These are phyloP conservation scores for Euwallacea similis DNA, from an alignment of 1,140 invertebrate genomes.

Conservation along the genomic window DNA sequence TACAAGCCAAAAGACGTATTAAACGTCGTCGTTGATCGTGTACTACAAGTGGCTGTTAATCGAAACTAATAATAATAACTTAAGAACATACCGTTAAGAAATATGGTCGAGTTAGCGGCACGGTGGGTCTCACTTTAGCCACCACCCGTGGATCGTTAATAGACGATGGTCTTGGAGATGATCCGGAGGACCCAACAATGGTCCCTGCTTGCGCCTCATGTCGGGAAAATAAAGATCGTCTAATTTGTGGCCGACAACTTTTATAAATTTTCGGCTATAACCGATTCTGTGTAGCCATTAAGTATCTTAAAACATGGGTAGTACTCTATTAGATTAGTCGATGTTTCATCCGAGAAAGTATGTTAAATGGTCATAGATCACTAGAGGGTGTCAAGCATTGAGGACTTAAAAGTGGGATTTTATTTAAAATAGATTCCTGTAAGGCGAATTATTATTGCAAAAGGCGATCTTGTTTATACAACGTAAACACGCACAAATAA, in stretches of 20 bases:
- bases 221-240: constrained; percentile 25
- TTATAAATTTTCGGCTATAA: constrained; percentile 12
- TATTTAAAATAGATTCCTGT: not conserved
- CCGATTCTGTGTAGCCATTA: not conserved
- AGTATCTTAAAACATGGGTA: too few species aligned
- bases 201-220: constrained; percentile 14
- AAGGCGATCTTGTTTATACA: constrained; percentile 15
- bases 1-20: not conserved
- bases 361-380: not conserved
- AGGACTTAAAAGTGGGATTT: not conserved
- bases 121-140: constrained; percentile 24
- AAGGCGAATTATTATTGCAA: constrained; percentile 11
- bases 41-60: constrained; percentile 17
- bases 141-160: constrained; percentile 22
- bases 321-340: too few species aligned
- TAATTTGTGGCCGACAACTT: constrained; percentile 25
- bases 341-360: not conserved
- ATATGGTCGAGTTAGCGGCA: constrained; percentile 19
- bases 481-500: constrained; percentile 2
- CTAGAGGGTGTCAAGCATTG: too few species aligned
- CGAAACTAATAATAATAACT: constrained; percentile 21
- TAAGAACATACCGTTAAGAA: constrained; percentile 22
- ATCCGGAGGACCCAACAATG: constrained; percentile 8
- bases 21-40: not conserved
- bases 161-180: constrained; percentile 8